A percentile compares a stretch with the other conserved stretches of the same genome.
These are phyloP conservation scores for Scolanthus callimorphus DNA, from an alignment of 92 coral and sea anemone genomes.

Conservation along the genomic window DNA sequence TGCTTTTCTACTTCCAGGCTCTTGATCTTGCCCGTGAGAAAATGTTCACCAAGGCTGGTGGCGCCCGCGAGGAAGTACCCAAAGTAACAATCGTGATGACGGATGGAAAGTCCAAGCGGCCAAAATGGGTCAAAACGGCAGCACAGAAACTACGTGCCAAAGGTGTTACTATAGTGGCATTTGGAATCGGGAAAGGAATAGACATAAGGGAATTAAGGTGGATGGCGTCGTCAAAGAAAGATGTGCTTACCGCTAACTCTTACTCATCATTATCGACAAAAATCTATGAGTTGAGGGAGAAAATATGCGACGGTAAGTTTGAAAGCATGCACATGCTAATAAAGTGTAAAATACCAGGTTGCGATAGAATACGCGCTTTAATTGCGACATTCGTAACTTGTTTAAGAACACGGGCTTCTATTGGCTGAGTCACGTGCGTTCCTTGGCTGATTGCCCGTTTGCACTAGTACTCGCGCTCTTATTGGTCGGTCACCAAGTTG, in stretches of 20 bases:
- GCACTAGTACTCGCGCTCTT: not conserved
- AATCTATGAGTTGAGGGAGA: conserved; percentile 43
- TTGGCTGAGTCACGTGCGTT: no score
- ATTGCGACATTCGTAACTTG: no score
- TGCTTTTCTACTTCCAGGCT: conserved; percentile 9
- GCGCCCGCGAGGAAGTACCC: conserved; percentile 38
- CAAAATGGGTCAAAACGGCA: conserved; percentile 39
- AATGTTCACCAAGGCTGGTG: conserved; percentile 33
- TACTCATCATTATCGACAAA: conserved; percentile 38
- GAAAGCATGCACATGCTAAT: no score
- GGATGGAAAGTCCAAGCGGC: conserved; percentile 49
- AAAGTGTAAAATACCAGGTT: no score
- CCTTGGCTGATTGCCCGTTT: not conserved
- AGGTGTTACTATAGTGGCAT: conserved; percentile 60
- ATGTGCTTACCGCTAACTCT: conserved; percentile 44
- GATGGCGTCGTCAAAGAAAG: conserved; percentile 52
- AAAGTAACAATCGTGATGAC: conserved; percentile 61
- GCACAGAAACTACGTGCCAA: conserved; percentile 53
- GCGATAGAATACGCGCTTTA: no score
- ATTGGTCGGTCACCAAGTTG: not conserved
- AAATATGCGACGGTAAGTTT: conserved; percentile 66
- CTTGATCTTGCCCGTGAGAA: conserved; percentile 37
- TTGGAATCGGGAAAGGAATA: conserved; percentile 68
- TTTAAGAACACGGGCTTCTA: no score
- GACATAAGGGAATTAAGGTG: conserved; percentile 56